These are phyloP conservation scores for Diaphora mendica DNA, from an alignment of 2,888 invertebrate genomes.

Conservation along the genomic window DNA sequence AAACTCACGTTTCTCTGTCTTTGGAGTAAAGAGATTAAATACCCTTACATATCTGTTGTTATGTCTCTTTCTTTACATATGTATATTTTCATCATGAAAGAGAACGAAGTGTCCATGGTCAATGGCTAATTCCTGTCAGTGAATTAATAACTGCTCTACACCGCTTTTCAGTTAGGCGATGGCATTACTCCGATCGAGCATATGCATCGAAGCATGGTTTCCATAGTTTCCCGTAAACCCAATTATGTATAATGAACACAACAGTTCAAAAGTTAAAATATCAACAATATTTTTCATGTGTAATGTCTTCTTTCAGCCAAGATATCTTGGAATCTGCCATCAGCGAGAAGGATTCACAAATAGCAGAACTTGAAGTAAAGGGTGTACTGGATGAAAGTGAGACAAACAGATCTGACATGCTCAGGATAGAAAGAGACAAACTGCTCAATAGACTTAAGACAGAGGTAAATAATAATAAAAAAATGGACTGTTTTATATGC, in stretches of 20 bases:
- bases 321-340: slow-evolving; percentile 94
- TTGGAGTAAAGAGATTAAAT: background rate
- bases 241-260: background rate
- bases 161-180: too few relatives aligned
- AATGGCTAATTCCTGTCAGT: too few relatives aligned
- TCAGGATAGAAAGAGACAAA: slow-evolving; percentile 90
- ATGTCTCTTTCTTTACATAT: too few relatives aligned
- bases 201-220: too few relatives aligned
- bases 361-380: slow-evolving; percentile 92
- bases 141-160: too few relatives aligned
- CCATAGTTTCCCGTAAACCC: too few relatives aligned
- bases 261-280: background rate
- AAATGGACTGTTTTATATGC: background rate
- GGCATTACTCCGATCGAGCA: too few relatives aligned
- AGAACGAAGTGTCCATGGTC: too few relatives aligned
- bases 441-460: slow-evolving; percentile 90
- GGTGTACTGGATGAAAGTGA: slow-evolving; percentile 89
- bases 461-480: slow-evolving; percentile 82
- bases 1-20: too few relatives aligned
- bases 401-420: slow-evolving; percentile 88
- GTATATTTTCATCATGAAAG: background rate
- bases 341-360: slow-evolving; percentile 95
- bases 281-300: slow-evolving; percentile 11
- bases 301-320: slow-evolving; percentile 85
- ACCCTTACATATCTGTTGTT: background rate